Evolutionary conservation across 2,888 invertebrate genomes (phyloP).

Genomic region (Tenthredo scrophulariae): DNA sequence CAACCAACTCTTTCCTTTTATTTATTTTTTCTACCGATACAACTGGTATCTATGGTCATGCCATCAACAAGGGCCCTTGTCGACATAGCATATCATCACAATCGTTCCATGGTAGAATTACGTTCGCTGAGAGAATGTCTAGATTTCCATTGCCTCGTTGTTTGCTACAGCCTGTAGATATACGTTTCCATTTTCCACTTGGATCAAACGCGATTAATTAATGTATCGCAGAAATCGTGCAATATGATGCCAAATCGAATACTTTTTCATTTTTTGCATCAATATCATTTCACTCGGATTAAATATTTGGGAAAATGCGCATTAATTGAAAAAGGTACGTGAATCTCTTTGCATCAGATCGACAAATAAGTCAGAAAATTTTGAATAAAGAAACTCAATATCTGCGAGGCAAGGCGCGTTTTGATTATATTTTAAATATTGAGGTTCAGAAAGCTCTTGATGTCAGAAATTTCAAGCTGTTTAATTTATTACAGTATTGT

Average conservation of each 20-base stretch:
- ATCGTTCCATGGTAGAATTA: too few species aligned
- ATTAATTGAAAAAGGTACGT: too few species aligned
- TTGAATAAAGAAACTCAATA: too few species aligned
- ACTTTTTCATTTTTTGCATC: not conserved
- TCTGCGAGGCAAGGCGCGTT: not conserved
- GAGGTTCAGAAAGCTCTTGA: too few species aligned
- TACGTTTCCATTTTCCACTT: not conserved
- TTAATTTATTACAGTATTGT: not conserved
- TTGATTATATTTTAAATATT: not conserved
- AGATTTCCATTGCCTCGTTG: too few species aligned
- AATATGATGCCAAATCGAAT: not conserved
- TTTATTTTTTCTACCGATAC: too few species aligned
- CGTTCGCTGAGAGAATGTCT: too few species aligned
- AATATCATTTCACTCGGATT: not conserved
- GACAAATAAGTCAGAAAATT: too few species aligned
- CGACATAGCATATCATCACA: too few species aligned
- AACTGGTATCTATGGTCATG: not conserved
- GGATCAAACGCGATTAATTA: not conserved
- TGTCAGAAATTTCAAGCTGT: not conserved
- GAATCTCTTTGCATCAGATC: too few species aligned
- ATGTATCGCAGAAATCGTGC: not conserved
- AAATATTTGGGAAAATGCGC: too few species aligned
- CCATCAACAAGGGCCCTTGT: too few species aligned
- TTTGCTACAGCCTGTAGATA: not conserved
- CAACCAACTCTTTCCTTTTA: not conserved